These are phyloP conservation scores for Eumerus sabulonum DNA, from an alignment of 2,888 invertebrate species.

Conservation along the genomic window DNA sequence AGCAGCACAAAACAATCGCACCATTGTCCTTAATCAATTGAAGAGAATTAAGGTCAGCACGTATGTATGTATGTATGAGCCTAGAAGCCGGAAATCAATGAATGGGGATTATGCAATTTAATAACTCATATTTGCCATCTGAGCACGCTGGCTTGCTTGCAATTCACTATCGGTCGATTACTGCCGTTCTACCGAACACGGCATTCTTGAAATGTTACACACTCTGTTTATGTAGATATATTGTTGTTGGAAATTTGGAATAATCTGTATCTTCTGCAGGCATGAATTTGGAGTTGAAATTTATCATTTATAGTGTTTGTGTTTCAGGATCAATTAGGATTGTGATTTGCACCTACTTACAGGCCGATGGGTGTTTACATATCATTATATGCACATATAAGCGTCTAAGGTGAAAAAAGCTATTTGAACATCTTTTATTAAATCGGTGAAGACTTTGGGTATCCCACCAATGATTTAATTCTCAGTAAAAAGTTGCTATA, in stretches of 20 bases:
- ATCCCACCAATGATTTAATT: too few species aligned
- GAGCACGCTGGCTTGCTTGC: slow-evolving; percentile 1
- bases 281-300: too few species aligned
- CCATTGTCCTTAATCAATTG: slow-evolving; percentile 12
- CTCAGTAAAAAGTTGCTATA: too few species aligned
- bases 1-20: slow-evolving; percentile 38
- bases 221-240: background rate
- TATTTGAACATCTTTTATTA: too few species aligned
- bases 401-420: too few species aligned
- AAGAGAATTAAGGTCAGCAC: slow-evolving; percentile 56
- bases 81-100: slow-evolving; percentile 59
- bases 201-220: background rate
- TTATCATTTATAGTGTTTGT: too few species aligned
- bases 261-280: background rate
- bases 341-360: too few species aligned
- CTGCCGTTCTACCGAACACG: slow-evolving; percentile 3
- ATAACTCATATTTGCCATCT: slow-evolving; percentile 51
- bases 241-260: background rate
- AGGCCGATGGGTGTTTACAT: too few species aligned
- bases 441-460: too few species aligned
- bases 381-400: too few species aligned
- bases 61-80: slow-evolving; percentile 45
- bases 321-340: too few species aligned
- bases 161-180: slow-evolving; percentile 19
- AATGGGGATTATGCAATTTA: slow-evolving; percentile 61